Base-by-base conservation (phyloP, 37 sponge, comb jelly and placozoan species). In the Agelas oroides region DNA sequence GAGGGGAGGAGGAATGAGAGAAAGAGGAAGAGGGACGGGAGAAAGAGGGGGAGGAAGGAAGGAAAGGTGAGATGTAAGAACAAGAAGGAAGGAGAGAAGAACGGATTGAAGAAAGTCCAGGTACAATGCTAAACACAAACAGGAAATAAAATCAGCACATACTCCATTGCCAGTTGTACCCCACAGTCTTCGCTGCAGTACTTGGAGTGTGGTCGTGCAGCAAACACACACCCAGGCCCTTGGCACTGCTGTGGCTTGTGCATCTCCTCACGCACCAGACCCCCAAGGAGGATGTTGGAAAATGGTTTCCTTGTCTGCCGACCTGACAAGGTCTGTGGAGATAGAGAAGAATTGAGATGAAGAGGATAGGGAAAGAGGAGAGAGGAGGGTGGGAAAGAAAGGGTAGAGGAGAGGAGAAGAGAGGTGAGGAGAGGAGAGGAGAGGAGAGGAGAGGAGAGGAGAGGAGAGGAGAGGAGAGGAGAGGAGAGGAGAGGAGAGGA, bases 151-250 rank as follows among this genome's bases (percentile, higher is more conserved):
- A n/a, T n/a, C n/a, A n/a, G n/a, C n/a, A n/a, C n/a, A n/a, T n/a
- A 85, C 89, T 68, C 87, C 24, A 78, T 83, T 25, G 98, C 99
- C 28, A 98, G 91, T 36, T 86, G 58, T 24, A 96, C 66, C 20
- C 99, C 99, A 82, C 99, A 98, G 80, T 96, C 95, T 35, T 98
- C 97, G 65, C 85, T 80, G 71, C 99, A 98, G 76, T 98, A 98
- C 69, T 94, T 96, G 70, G 99, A 98, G 52, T 88, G 74, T 24
- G 83, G 93, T 37, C 96, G 80, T 0, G 99, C 89, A 23, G 93
- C 86, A 61, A 80, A 85, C 35, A 82, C 72, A 75, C 99, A 98
- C 24, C 86, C 91, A 0, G 93, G 96, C 0, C 99, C 99, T 16
- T 68, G 28, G 85, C 99, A 98, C 90, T 96, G 96, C 53, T 71